These are phyloP conservation scores for Chorisops tibialis DNA, from an alignment of 2,888 invertebrate genomes.

Conservation along the genomic window DNA sequence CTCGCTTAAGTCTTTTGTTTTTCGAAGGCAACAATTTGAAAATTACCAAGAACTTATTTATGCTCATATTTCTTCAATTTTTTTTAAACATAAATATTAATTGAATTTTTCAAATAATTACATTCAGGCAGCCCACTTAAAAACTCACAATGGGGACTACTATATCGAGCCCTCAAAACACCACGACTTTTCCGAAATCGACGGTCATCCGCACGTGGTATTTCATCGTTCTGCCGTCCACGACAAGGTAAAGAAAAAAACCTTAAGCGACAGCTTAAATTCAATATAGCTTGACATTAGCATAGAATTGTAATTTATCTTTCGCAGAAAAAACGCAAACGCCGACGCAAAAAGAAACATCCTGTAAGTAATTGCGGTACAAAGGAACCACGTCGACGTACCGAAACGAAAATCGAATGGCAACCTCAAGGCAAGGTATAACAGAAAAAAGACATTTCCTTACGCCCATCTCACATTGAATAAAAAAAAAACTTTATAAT, in stretches of 20 bases:
- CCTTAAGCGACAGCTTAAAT: neutral
- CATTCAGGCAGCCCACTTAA: conserved; percentile 66
- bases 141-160: conserved; percentile 64
- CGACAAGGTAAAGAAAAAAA: conserved; percentile 40
- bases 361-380: conserved; percentile 57
- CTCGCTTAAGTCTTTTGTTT: conserved; percentile 22
- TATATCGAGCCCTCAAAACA: conserved; percentile 69
- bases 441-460: conserved; percentile 9
- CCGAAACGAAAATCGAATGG: conserved; percentile 61
- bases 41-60: no score
- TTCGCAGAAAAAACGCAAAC: conserved; percentile 48
- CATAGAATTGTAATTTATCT: no score
- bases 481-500: neutral
- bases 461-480: neutral
- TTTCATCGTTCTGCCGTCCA: conserved; percentile 65
- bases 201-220: conserved; percentile 64
- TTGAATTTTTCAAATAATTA: no score
- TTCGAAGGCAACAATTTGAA: no score
- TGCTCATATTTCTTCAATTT: no score
- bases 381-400: conserved; percentile 55
- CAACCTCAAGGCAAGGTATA: conserved; percentile 55
- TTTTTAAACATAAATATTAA: no score
- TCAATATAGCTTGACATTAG: neutral
- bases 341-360: conserved; percentile 49
- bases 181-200: conserved; percentile 47